These are phyloP conservation scores for Zalophus californianus DNA, from an alignment of 2,797 vertebrate species.

Conservation along the genomic window DNA sequence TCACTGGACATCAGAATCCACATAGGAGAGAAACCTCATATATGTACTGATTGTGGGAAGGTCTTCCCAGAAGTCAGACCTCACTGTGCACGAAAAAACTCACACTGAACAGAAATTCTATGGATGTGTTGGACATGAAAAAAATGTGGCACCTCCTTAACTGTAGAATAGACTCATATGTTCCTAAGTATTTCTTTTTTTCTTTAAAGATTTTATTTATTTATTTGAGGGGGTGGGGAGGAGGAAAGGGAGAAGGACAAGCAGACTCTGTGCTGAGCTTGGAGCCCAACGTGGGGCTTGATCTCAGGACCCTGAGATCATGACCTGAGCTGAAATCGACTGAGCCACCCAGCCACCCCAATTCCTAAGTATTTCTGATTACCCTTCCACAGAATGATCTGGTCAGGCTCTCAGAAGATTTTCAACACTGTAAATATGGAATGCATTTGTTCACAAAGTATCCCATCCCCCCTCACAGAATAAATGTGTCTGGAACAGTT, in stretches of 20 bases:
- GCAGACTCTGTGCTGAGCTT: neutral
- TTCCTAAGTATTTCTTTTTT: neutral
- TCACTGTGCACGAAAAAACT: neutral
- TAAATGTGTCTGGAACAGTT: neutral
- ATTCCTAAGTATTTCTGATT: neutral
- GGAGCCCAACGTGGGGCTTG: neutral
- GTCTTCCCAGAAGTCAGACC: neutral
- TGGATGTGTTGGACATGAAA: neutral
- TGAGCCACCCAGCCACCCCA: neutral
- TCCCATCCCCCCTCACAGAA: neutral
- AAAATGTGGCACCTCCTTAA: neutral
- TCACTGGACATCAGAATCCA: conserved; percentile 8
- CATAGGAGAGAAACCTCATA: neutral
- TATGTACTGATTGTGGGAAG: neutral
- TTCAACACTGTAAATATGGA: neutral
- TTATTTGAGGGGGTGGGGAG: neutral
- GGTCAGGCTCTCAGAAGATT: neutral
- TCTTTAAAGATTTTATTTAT: neutral
- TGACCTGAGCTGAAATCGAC: neutral
- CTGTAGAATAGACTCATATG: neutral
- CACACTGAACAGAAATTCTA: neutral
- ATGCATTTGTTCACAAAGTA: neutral
- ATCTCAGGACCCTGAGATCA: neutral
- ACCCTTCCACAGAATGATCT: neutral
- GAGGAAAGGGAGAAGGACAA: neutral